Conservation (phyloP, 2,797 vertebrate species). For the Pterois miles region DNA sequence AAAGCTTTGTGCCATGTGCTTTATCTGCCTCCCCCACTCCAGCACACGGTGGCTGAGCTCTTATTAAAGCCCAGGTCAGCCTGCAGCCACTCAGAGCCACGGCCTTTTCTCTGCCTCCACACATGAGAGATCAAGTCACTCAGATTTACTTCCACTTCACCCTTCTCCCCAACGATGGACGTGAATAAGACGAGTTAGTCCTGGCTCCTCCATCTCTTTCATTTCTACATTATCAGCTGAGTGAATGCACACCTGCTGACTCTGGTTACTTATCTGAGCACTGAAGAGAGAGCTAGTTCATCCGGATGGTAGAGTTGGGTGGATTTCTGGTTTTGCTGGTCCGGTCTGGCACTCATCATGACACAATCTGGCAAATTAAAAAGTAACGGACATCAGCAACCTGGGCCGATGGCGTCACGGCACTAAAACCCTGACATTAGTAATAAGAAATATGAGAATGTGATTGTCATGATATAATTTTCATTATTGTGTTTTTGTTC, state of each 20-base stretch:
- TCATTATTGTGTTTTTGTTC: too few relatives aligned
- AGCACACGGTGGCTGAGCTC: slow-evolving; percentile 22
- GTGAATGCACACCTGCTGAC: slow-evolving; percentile 60
- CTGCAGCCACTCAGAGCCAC: slow-evolving; percentile 23
- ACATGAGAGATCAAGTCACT: slow-evolving; percentile 30
- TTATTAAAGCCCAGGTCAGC: slow-evolving; percentile 63
- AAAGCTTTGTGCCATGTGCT: slow-evolving; percentile 37
- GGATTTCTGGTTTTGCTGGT: not conserved
- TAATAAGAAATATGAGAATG: too few relatives aligned
- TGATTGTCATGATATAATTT: too few relatives aligned
- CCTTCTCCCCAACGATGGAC: not conserved
- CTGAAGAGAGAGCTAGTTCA: slow-evolving; percentile 24
- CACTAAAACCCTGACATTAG: too few relatives aligned
- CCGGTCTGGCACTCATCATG: not conserved
- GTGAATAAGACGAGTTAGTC: slow-evolving; percentile 5
- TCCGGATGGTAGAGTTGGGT: slow-evolving; percentile 40
- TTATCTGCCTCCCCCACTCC: slow-evolving; percentile 48
- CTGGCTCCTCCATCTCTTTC: not conserved
- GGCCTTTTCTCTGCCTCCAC: slow-evolving; percentile 32
- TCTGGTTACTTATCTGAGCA: slow-evolving; percentile 8
- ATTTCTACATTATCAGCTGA: slow-evolving; percentile 10
- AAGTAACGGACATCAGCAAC: too few relatives aligned
- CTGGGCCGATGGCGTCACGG: too few relatives aligned
- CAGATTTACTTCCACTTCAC: slow-evolving; percentile 29
- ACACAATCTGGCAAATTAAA: too few relatives aligned